phyloP scores from a whole-genome alignment of 1,140 invertebrate genomes.

The Ips nitidus region DNA sequence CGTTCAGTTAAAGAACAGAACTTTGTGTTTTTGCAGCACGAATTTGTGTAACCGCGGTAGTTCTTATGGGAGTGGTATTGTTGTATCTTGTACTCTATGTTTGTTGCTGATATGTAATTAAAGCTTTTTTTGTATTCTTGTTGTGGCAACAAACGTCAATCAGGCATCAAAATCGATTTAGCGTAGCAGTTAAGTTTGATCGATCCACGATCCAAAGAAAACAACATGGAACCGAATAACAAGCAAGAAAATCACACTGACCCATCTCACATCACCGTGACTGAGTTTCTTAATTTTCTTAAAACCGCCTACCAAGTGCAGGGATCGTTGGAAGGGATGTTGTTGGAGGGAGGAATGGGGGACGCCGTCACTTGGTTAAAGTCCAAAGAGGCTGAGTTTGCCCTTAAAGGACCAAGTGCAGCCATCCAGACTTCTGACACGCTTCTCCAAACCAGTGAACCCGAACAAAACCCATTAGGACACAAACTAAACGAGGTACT shows the following conservation, averaged over 20 bases:
- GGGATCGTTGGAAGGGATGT: conserved; percentile 62
- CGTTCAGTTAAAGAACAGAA: conserved; percentile 5
- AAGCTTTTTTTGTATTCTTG: no score
- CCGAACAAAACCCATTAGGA: conserved; percentile 43
- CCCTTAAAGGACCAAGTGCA: conserved; percentile 35
- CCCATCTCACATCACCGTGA: conserved; percentile 60
- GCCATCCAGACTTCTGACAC: conserved; percentile 41
- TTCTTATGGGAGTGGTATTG: no score
- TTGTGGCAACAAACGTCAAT: no score
- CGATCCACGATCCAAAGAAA: no score
- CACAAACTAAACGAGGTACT: conserved; percentile 64
- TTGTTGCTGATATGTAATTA: no score
- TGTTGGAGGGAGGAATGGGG: conserved; percentile 56
- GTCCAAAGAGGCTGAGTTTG: conserved; percentile 54
- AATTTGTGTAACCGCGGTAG: conserved; percentile 4
- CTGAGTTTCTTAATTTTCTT: conserved; percentile 73
- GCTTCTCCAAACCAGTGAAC: conserved; percentile 20
- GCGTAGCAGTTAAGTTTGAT: no score
- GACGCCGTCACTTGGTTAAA: conserved; percentile 66
- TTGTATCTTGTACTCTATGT: no score
- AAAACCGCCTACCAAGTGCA: conserved; percentile 69
- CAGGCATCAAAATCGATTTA: no score
- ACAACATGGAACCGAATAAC: no score
- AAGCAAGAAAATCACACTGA: no score
- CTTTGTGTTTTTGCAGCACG: conserved; percentile 22